Evolutionary conservation across 2,888 invertebrate species (phyloP).

Genomic region (Mesorhabditis belari): DNA sequence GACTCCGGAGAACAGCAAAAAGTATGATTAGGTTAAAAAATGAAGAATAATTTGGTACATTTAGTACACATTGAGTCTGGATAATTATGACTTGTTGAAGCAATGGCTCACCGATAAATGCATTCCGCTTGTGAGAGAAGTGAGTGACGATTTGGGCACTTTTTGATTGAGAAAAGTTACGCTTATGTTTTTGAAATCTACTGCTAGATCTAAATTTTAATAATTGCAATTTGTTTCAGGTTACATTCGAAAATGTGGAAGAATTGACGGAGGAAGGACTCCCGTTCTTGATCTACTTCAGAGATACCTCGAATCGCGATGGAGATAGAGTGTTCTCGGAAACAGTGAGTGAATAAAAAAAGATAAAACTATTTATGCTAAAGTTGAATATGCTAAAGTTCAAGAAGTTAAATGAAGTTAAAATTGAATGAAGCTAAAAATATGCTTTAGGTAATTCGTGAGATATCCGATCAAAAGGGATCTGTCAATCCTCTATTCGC

Average conservation of each 20-base stretch:
- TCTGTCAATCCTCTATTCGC: conserved; percentile 91
- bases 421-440: neutral
- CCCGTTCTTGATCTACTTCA: conserved; percentile 94
- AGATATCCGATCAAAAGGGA: conserved; percentile 80
- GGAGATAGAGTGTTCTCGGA: conserved; percentile 79
- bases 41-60: conserved; percentile 3
- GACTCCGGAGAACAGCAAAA: conserved; percentile 41
- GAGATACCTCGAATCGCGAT: conserved; percentile 73
- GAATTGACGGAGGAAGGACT: conserved; percentile 69
- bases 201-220: neutral
- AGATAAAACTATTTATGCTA: neutral
- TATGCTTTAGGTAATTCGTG: conserved; percentile 63
- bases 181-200: neutral
- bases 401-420: neutral
- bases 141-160: neutral
- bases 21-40: conserved; percentile 7
- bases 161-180: neutral
- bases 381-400: neutral
- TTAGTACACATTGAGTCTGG: conserved; percentile 44
- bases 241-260: conserved; percentile 98
- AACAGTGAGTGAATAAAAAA: conserved; percentile 15
- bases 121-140: conserved; percentile 88
- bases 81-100: conserved; percentile 67
- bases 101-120: conserved; percentile 87
- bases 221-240: conserved; percentile 54